Conservation (phyloP, 2,113 vertebrate species). For the Mormyrus iriodes region DNA sequence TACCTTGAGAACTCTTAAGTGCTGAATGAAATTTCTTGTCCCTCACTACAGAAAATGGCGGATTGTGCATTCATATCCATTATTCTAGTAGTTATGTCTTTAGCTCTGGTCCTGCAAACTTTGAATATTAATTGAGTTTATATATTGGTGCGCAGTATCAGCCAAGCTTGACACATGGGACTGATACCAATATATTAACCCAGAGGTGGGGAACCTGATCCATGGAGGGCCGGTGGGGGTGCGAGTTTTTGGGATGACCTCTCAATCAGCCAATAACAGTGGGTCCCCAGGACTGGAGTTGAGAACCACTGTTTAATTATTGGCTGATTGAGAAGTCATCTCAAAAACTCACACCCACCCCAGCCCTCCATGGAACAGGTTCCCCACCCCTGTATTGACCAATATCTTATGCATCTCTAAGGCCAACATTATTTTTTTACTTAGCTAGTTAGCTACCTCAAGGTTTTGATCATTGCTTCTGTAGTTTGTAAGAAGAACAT, state of each 20-base stretch:
- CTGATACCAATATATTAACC: neutral
- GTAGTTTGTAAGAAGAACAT: neutral
- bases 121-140: neutral
- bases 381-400: too few species aligned
- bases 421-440: neutral
- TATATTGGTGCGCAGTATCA: neutral
- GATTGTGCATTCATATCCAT: neutral
- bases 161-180: neutral
- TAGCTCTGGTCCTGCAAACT: neutral
- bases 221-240: too few species aligned
- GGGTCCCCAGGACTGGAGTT: too few species aligned
- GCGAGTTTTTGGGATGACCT: too few species aligned
- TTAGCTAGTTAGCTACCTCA: neutral
- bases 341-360: too few species aligned
- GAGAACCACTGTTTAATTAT: too few species aligned
- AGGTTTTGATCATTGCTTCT: neutral
- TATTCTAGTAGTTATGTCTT: neutral
- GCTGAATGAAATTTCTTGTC: too few species aligned
- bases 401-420: neutral
- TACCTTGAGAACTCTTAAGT: neutral
- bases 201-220: too few species aligned
- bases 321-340: too few species aligned
- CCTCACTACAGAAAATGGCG: too few species aligned
- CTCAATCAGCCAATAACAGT: too few species aligned
- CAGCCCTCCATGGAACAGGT: too few species aligned